A percentile compares a stretch with the other conserved stretches of the same genome.
These are phyloP conservation scores for Myodes glareolus DNA, from an alignment of 2,113 vertebrate genomes.

Conservation along the genomic window DNA sequence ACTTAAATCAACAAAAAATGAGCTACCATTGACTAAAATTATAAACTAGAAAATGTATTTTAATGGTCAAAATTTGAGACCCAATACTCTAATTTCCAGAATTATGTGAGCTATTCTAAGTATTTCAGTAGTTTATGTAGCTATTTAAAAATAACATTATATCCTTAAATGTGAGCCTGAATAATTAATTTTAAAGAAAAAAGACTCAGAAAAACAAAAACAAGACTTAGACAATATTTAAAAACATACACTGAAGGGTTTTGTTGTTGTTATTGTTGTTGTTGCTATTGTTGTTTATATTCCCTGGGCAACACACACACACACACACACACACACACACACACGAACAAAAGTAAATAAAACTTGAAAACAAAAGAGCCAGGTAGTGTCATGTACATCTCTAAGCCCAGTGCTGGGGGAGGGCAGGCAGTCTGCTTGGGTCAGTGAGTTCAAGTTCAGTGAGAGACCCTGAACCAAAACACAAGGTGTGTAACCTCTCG, in stretches of 20 bases:
- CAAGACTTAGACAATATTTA: neutral
- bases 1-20: conserved; percentile 42
- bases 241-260: neutral
- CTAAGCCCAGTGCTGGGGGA: neutral
- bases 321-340: neutral
- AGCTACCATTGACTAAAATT: neutral
- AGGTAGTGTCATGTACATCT: neutral
- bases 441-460: neutral
- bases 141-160: conserved; percentile 25
- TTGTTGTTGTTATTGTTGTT: neutral
- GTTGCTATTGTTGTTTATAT: neutral
- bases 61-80: neutral
- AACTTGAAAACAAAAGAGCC: neutral
- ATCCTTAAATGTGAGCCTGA: neutral
- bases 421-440: neutral
- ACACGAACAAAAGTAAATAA: neutral
- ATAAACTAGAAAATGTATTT: conserved; percentile 14
- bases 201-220: conserved; percentile 39
- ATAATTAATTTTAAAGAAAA: conserved; percentile 2
- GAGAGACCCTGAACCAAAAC: neutral
- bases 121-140: neutral
- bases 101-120: neutral
- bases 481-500: neutral
- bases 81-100: neutral
- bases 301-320: neutral